Evolutionary conservation across 1,140 invertebrate genomes (phyloP).

Genomic region (Drosophila pandora): DNA sequence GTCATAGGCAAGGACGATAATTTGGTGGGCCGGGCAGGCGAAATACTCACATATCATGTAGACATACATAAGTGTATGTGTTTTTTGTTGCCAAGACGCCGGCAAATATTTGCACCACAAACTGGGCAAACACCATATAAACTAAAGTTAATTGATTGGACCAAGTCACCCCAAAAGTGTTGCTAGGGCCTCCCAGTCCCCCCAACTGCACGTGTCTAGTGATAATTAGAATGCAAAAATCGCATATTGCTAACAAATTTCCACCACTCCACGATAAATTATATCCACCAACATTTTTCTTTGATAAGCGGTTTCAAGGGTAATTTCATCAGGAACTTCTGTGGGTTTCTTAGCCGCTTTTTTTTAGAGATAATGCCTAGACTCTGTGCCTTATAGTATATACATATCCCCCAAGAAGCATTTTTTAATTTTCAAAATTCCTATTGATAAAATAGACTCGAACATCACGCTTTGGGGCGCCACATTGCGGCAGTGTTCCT

Average conservation of each 20-base stretch:
- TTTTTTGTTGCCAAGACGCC: slow-evolving; percentile 49
- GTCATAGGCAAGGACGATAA: slow-evolving; percentile 61
- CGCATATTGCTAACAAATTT: slow-evolving; percentile 31
- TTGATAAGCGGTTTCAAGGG: no score
- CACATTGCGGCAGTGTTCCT: slow-evolving; percentile 8
- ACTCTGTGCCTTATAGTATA: no score
- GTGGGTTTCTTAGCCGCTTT: no score
- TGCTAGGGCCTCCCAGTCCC: slow-evolving; percentile 9
- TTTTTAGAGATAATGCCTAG: no score
- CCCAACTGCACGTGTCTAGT: slow-evolving; percentile 30
- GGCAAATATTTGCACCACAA: slow-evolving; percentile 65
- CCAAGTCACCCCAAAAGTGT: slow-evolving; percentile 21
- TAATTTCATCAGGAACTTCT: not conserved
- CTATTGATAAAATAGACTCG: slow-evolving; percentile 5
- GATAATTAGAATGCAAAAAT: slow-evolving; percentile 39
- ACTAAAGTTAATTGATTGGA: slow-evolving; percentile 49
- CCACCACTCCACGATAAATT: slow-evolving; percentile 12
- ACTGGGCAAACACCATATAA: slow-evolving; percentile 27
- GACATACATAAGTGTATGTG: slow-evolving; percentile 6
- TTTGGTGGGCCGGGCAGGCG: slow-evolving; percentile 20
- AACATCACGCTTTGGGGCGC: not conserved
- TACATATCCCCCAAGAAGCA: no score
- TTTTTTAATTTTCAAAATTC: not conserved
- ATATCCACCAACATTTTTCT: not conserved
- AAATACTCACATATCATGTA: slow-evolving; percentile 9